These are phyloP conservation scores for Salvelinus alpinus DNA, from an alignment of 2,113 vertebrate species.

Conservation along the genomic window DNA sequence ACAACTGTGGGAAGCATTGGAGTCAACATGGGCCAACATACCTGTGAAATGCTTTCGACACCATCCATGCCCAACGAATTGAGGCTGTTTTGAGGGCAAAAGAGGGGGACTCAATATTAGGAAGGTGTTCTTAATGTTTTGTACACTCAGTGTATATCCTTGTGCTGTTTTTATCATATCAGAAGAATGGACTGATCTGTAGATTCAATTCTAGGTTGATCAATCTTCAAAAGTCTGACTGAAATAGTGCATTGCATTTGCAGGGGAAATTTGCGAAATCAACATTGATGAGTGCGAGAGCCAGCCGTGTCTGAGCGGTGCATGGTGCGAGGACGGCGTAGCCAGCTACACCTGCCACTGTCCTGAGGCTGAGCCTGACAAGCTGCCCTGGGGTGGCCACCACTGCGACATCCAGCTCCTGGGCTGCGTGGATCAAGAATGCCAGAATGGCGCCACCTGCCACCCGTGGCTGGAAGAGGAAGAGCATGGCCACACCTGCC, in stretches of 20 bases:
- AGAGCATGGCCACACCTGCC: constrained; percentile 78
- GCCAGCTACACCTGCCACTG: constrained; percentile 86
- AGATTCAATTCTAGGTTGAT: no score
- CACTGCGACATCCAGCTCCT: constrained; percentile 80
- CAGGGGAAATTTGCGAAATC: constrained; percentile 83
- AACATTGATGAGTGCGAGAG: constrained; percentile 87
- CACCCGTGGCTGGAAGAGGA: constrained; percentile 75
- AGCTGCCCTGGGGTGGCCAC: constrained; percentile 81
- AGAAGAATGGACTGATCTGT: not conserved
- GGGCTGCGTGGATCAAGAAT: constrained; percentile 82
- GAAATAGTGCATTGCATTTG: not conserved
- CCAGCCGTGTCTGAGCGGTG: constrained; percentile 86
- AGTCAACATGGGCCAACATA: no score
- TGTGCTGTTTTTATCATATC: not conserved
- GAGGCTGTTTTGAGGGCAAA: no score
- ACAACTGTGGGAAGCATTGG: no score
- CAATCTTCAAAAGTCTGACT: not conserved
- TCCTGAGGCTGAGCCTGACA: constrained; percentile 62
- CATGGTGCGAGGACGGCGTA: constrained; percentile 80
- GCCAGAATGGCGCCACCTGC: constrained; percentile 84
- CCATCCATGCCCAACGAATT: no score
- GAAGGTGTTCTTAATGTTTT: no score
- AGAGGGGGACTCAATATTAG: no score
- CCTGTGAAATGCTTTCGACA: no score
- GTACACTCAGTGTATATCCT: no score